These are phyloP conservation scores for Noctuana brunneofusca DNA, from an alignment of 2,888 invertebrate species.

Conservation along the genomic window DNA sequence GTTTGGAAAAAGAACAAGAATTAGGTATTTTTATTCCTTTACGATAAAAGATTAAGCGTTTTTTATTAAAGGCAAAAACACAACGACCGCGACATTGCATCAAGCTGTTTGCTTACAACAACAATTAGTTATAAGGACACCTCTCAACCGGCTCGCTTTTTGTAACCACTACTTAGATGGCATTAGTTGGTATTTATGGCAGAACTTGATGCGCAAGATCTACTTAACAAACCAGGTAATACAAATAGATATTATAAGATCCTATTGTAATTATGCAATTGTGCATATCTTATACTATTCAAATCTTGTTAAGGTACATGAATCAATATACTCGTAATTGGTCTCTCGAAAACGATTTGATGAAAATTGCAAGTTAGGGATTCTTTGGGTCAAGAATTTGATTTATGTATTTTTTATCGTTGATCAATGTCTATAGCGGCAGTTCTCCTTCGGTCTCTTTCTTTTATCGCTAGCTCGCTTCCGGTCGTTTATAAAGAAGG, in stretches of 20 bases:
- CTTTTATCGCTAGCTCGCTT: neutral
- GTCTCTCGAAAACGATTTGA: too few relatives aligned
- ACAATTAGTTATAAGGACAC: too few relatives aligned
- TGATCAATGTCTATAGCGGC: neutral
- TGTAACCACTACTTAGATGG: slow-evolving; percentile 6
- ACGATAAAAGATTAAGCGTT: neutral
- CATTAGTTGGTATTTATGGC: neutral
- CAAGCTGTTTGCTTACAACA: too few relatives aligned
- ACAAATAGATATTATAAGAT: neutral
- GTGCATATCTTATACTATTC: neutral
- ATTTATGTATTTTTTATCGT: neutral
- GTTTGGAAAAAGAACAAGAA: too few relatives aligned
- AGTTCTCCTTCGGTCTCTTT: too few relatives aligned
- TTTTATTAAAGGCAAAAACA: too few relatives aligned
- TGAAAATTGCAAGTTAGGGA: too few relatives aligned
- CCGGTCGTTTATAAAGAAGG: slow-evolving; percentile 1
- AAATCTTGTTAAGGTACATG: too few relatives aligned
- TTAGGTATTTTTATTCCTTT: too few relatives aligned
- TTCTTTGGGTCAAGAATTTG: too few relatives aligned
- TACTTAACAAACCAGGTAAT: neutral
- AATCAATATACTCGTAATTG: too few relatives aligned
- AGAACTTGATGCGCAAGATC: slow-evolving; percentile 10
- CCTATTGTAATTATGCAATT: neutral
- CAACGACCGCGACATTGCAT: too few relatives aligned
- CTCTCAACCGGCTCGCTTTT: slow-evolving; percentile 11